Base-by-base conservation (phyloP, 1,140 invertebrate genomes). In the Rhysida immarginata region DNA sequence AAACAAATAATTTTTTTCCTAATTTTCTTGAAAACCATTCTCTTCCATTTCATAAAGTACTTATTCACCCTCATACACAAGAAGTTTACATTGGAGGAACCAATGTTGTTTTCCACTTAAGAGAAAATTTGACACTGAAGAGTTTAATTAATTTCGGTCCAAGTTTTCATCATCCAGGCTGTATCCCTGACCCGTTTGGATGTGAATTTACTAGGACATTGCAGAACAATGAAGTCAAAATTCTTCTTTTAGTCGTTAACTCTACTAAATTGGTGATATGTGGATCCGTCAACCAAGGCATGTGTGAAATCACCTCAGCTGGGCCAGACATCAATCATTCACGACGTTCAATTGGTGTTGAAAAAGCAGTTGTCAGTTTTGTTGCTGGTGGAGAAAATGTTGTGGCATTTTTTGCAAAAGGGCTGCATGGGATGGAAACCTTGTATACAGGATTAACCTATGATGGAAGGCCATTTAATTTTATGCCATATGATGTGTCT, bases 381-480 rank as follows among this genome's bases (percentile, higher is more conserved):
- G 44, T 57, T 29, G 43, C 55, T 0, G 57, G 59, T 2, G 14
- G 21, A 2, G 29, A 18, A 5, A 49, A 53, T 2, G 27, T 56
- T 0, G 44, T 55, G 0, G 61, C 54, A 0, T 62, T 59, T 23
- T 62, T 61, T 24, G 58, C 50, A n/a, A 35, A 16, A 0, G 50
- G 49, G 8, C 26, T 25, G 2, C 26, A 26, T 1, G 26, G 21
- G 3, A 14, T 21, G 0, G 13, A 18, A 1, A 21, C 48, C 11
- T 41, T 64, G 1, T 62, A 56, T 46, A 43, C 59, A 8, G 60
- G 57, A 0, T 20, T 49, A 18, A 42, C 60, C n/a, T 62, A 59
- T 25, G 62, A 64, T 43, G 54, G 50, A 11, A 35, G 60, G 26
- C 57, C 60, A 2, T 1, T 58, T 0, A 14, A 58, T 13, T 52